Evolutionary conservation across 2,797 vertebrate genomes (phyloP).

Genomic region (Basileuterus tristriatus): DNA sequence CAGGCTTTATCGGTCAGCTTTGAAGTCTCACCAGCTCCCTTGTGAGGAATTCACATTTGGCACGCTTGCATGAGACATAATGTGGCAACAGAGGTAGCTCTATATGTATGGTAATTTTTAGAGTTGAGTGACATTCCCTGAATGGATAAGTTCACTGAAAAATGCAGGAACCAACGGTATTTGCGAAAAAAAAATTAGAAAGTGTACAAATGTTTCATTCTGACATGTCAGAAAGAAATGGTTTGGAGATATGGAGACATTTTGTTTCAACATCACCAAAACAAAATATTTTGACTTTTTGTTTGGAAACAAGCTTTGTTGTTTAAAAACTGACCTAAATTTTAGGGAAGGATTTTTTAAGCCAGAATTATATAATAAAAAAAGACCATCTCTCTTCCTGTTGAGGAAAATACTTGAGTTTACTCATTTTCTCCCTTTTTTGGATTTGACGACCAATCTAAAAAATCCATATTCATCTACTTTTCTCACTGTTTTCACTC

Average conservation of each 20-base stretch:
- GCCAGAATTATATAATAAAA: neutral
- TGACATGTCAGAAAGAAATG: slow-evolving; percentile 42
- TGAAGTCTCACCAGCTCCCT: slow-evolving; percentile 28
- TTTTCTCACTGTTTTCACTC: neutral
- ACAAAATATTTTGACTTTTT: slow-evolving; percentile 68
- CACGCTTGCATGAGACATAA: slow-evolving; percentile 42
- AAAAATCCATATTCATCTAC: slow-evolving; percentile 47
- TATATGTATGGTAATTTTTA: slow-evolving; percentile 61
- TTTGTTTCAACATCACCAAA: slow-evolving; percentile 22
- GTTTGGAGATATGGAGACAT: neutral
- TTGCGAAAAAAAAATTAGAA: slow-evolving; percentile 53
- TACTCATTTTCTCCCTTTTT: neutral
- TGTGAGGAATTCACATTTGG: slow-evolving; percentile 25
- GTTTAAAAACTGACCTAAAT: slow-evolving; percentile 50
- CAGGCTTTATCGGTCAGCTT: slow-evolving; percentile 31
- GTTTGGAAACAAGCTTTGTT: slow-evolving; percentile 48
- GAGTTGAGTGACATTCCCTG: slow-evolving; percentile 57
- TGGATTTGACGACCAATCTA: neutral
- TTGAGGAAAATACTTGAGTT: neutral
- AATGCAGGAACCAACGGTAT: slow-evolving; percentile 53
- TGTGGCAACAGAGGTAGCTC: slow-evolving; percentile 56
- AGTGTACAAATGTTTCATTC: slow-evolving; percentile 59
- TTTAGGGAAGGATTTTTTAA: slow-evolving; percentile 8
- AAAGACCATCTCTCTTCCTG: neutral
- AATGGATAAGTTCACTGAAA: slow-evolving; percentile 54